Conservation (phyloP, 2,797 vertebrate species). For the Micromesistius poutassou region DNA sequence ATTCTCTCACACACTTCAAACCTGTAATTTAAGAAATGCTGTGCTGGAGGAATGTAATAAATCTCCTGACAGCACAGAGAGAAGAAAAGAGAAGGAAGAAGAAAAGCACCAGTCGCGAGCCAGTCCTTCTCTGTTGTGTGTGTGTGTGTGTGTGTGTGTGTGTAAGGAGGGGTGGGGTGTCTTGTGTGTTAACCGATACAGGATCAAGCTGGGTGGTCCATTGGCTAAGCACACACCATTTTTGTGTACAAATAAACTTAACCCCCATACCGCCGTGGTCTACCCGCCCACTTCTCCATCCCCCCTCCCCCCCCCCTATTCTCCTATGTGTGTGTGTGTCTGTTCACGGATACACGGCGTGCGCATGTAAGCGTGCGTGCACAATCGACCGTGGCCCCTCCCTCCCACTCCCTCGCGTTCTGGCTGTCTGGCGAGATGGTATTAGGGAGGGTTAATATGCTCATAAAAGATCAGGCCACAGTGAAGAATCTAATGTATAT, state of each 20-base stretch:
- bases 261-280: conserved; percentile 70
- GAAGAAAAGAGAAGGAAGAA: conserved; percentile 34
- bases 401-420: conserved; percentile 25
- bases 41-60: conserved; percentile 73
- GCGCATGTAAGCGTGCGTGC: conserved; percentile 18
- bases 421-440: conserved; percentile 34
- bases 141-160: conserved; percentile 26
- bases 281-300: conserved; percentile 58
- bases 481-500: not conserved
- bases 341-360: conserved; percentile 17
- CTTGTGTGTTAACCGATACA: conserved; percentile 68
- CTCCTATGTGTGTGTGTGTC: not conserved
- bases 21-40: conserved; percentile 80
- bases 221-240: conserved; percentile 67
- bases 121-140: conserved; percentile 44
- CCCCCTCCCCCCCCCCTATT: conserved; percentile 17
- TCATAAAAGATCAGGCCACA: not conserved
- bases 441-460: conserved; percentile 29
- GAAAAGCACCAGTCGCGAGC: conserved; percentile 46
- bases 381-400: conserved; percentile 15
- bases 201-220: conserved; percentile 70
- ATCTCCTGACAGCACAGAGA: conserved; percentile 67
- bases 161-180: conserved; percentile 54
- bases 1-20: conserved; percentile 49
- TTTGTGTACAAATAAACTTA: conserved; percentile 84